phyloP scores from a whole-genome alignment of 2,113 vertebrate genomes.

The Xyrauchen texanus region DNA sequence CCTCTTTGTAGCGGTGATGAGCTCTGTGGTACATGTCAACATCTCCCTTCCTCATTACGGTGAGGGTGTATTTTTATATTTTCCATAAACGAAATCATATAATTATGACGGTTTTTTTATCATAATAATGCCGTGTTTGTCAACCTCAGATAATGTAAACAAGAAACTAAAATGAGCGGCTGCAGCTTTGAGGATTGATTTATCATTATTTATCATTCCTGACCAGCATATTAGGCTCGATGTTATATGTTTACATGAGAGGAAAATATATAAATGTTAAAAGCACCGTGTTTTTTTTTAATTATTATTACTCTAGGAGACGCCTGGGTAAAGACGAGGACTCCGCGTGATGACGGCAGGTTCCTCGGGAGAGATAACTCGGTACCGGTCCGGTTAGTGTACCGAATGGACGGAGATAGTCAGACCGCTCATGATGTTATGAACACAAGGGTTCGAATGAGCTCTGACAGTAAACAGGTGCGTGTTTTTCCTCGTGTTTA shows the following conservation, averaged over 20 bases:
- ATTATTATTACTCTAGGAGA: constrained; percentile 76
- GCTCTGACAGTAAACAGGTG: constrained; percentile 78
- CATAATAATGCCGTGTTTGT: not conserved
- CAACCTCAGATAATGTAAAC: not conserved
- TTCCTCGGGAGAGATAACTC: constrained; percentile 81
- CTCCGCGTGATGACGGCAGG: constrained; percentile 75
- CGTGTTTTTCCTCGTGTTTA: constrained; percentile 7
- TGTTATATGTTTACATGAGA: not conserved
- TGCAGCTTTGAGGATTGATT: not conserved
- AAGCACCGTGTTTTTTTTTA: constrained; percentile 48
- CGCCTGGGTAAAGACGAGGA: constrained; percentile 74
- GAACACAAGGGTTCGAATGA: constrained; percentile 77
- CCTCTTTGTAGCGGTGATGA: constrained; percentile 16
- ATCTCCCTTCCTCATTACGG: constrained; percentile 12
- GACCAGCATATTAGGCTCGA: not conserved
- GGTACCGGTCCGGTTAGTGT: constrained; percentile 85
- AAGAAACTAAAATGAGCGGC: not conserved
- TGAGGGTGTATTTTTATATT: constrained; percentile 10
- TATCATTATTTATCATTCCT: not conserved
- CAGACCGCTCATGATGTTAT: constrained; percentile 78
- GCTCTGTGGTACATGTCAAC: constrained; percentile 11
- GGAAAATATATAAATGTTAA: not conserved
- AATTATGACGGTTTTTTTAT: not conserved
- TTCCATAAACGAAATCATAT: too few species aligned
- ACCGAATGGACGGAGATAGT: constrained; percentile 73